Percentiles rank a stretch among this genome's conserved stretches.
Conservation (phyloP, 2,113 vertebrate species). For the Nycticorax nycticorax region DNA sequence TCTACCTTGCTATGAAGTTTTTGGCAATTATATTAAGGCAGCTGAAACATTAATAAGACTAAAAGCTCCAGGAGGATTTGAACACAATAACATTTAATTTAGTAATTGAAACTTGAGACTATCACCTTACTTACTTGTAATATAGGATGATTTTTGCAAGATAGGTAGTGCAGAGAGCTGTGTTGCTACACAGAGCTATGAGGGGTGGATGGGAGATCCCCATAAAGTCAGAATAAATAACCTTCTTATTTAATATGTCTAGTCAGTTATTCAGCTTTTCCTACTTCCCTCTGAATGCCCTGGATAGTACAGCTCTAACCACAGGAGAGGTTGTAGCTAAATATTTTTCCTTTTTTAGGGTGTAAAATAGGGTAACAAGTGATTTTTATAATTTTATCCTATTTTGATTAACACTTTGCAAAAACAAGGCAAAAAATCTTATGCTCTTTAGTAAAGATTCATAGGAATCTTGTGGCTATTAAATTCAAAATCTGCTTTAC, state of each 20-base stretch:
- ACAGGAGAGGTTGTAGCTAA: neutral
- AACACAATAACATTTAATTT: neutral
- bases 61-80: neutral
- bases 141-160: neutral
- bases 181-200: neutral
- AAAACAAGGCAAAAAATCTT: neutral
- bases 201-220: neutral
- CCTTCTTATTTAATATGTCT: neutral
- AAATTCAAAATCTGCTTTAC: neutral
- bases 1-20: neutral
- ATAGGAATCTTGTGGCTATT: neutral
- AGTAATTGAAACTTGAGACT: neutral
- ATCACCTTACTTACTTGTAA: neutral
- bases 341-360: neutral
- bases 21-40: neutral
- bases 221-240: neutral
- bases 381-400: neutral
- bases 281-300: neutral
- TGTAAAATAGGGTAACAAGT: neutral
- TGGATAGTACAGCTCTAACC: neutral
- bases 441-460: neutral
- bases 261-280: neutral
- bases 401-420: neutral
- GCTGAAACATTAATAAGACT: neutral
- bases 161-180: neutral